phyloP scores from a whole-genome alignment of 2,797 vertebrate genomes.

The Spheniscus humboldti region DNA sequence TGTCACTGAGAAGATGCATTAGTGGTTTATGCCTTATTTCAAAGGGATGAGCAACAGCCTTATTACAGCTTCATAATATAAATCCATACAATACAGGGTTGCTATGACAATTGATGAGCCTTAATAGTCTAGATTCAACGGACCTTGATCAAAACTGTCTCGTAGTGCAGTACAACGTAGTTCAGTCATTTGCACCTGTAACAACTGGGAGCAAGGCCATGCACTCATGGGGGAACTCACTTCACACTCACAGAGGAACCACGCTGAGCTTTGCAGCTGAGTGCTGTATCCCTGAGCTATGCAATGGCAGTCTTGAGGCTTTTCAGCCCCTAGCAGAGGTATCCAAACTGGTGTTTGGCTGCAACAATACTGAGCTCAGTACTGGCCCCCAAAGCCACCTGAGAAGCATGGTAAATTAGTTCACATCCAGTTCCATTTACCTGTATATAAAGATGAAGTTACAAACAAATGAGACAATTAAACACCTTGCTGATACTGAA shows the following conservation, averaged over 20 bases:
- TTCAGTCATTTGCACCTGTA: neutral
- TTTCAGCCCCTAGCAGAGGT: neutral
- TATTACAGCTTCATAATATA: neutral
- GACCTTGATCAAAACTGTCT: neutral
- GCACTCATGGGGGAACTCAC: too few relatives aligned
- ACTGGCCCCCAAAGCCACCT: neutral
- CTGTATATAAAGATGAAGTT: neutral
- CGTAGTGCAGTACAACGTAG: neutral
- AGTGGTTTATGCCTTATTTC: constrained; percentile 3
- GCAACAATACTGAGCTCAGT: neutral
- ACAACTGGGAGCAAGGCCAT: neutral
- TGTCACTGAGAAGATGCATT: neutral
- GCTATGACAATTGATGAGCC: constrained; percentile 1
- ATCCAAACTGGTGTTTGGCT: neutral
- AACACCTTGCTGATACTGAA: neutral
- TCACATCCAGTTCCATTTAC: neutral
- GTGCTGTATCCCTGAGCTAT: neutral
- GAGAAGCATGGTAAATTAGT: neutral
- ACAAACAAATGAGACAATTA: neutral
- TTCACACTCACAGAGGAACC: neutral
- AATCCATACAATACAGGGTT: neutral
- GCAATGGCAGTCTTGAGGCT: neutral
- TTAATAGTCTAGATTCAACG: constrained; percentile 6
- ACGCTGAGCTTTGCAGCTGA: neutral
- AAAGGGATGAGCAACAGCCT: neutral